Evolutionary conservation across 2,888 invertebrate species (phyloP).

Genomic region (Hybos culiciformis): DNA sequence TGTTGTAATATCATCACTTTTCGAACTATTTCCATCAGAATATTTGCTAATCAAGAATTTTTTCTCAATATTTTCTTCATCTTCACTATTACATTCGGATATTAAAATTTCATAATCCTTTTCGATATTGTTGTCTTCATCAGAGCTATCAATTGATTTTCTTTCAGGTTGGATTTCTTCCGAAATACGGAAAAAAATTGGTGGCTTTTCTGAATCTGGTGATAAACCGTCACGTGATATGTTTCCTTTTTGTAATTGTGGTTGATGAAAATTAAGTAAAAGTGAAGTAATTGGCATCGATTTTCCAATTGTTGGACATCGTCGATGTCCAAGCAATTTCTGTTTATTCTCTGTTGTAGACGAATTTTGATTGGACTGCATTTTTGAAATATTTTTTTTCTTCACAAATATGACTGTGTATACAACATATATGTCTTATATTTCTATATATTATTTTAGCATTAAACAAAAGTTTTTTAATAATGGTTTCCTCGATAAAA

Average conservation of each 20-base stretch:
- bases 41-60: background rate
- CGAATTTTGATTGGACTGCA: constrained; percentile 20
- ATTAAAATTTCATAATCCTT: constrained; percentile 17
- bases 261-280: constrained; percentile 24
- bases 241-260: constrained; percentile 9
- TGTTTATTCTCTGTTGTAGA: constrained; percentile 11
- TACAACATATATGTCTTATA: background rate
- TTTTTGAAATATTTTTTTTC: constrained; percentile 8
- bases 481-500: background rate
- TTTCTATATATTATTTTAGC: background rate
- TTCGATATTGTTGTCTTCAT: constrained; percentile 16
- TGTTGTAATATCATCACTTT: background rate
- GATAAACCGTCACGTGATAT: constrained; percentile 15
- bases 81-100: constrained; percentile 15
- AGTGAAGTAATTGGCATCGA: constrained; percentile 32
- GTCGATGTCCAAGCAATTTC: constrained; percentile 24
- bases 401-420: background rate
- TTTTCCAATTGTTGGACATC: constrained; percentile 30
- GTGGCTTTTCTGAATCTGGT: constrained; percentile 21
- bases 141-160: background rate
- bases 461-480: background rate
- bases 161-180: constrained; percentile 2
- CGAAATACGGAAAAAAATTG: constrained; percentile 21
- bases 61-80: background rate
- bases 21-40: background rate